phyloP scores from a whole-genome alignment of 2,797 vertebrate genomes.

The Karalla daura region DNA sequence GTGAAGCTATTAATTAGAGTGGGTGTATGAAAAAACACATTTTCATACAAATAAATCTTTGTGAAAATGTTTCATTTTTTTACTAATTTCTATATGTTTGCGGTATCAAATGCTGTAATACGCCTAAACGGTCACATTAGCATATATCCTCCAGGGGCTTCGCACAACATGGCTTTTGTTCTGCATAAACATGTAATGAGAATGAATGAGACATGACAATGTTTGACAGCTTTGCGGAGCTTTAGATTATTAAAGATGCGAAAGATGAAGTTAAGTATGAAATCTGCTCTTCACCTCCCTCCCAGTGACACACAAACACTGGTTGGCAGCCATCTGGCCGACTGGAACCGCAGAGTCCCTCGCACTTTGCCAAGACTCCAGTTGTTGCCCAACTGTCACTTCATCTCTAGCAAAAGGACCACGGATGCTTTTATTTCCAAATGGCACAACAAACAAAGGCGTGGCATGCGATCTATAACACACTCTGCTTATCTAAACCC shows the following conservation, averaged over 20 bases:
- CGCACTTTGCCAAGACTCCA: conserved; percentile 67
- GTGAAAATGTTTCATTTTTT: neutral
- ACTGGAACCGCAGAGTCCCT: conserved; percentile 72
- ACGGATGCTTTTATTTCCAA: conserved; percentile 27
- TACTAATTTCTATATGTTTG: neutral
- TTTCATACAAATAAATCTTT: conserved; percentile 2
- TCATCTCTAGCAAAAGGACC: conserved; percentile 54
- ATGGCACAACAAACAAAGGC: neutral
- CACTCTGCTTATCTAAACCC: conserved; percentile 5
- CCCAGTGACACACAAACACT: conserved; percentile 69
- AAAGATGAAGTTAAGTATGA: conserved; percentile 66
- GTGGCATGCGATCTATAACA: conserved; percentile 8
- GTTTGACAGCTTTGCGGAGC: conserved; percentile 51
- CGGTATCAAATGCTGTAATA: neutral
- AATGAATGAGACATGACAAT: conserved; percentile 22
- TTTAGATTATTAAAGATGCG: conserved; percentile 56
- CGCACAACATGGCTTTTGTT: conserved; percentile 14
- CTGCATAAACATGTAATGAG: conserved; percentile 8
- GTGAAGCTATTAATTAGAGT: conserved; percentile 42
- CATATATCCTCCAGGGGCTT: neutral
- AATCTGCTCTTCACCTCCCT: conserved; percentile 55
- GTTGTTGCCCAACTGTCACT: conserved; percentile 69
- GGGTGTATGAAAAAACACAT: conserved; percentile 13
- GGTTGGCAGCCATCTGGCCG: conserved; percentile 78
- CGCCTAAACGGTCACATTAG: neutral